phyloP scores from a whole-genome alignment of 2,797 vertebrate genomes.

The Oceanodroma leucorhoa region DNA sequence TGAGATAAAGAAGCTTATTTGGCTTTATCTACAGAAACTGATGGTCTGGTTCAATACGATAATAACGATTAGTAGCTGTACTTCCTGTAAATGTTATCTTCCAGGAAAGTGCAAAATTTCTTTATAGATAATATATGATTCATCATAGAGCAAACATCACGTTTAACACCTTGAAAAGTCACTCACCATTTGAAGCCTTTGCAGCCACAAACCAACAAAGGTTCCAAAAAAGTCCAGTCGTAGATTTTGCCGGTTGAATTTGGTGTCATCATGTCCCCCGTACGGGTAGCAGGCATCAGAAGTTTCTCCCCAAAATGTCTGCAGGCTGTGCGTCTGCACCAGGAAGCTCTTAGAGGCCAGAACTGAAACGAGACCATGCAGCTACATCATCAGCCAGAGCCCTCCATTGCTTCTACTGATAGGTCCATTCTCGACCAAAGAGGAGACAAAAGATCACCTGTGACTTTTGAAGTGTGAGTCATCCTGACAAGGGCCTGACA shows the following conservation, averaged over 20 bases:
- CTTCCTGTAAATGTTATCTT: neutral
- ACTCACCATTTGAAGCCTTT: neutral
- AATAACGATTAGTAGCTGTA: neutral
- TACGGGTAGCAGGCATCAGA: neutral
- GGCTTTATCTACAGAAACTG: neutral
- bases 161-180: neutral
- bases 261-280: neutral
- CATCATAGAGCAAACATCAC: neutral
- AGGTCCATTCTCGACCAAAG: neutral
- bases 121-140: neutral
- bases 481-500: neutral
- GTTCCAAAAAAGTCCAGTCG: neutral
- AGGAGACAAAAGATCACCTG: neutral
- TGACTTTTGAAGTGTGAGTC: neutral
- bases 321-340: neutral
- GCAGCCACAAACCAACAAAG: neutral
- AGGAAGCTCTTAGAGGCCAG: neutral
- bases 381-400: neutral
- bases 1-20: neutral
- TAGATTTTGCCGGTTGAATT: neutral
- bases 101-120: neutral
- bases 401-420: neutral
- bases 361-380: neutral
- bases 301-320: neutral
- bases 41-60: neutral